Conservation (phyloP, 2,797 vertebrate species). For the Squalus acanthias region DNA sequence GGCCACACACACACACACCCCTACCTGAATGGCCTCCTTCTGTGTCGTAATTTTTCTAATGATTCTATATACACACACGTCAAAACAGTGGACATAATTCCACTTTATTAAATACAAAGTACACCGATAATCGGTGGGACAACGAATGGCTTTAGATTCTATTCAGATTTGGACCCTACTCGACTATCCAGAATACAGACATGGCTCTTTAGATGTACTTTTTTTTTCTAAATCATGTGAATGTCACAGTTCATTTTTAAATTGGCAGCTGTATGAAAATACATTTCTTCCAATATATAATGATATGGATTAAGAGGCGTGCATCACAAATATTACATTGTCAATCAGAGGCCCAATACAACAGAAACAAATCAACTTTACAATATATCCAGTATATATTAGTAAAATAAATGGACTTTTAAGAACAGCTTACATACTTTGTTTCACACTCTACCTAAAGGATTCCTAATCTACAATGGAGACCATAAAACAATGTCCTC, state of each 20-base stretch:
- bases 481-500: neutral
- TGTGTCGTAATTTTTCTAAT: too few species aligned
- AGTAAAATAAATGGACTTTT: constrained; percentile 8
- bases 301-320: neutral
- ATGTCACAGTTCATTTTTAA: constrained; percentile 1
- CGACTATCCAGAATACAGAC: neutral
- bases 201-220: neutral
- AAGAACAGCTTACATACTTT: neutral
- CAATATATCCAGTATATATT: neutral
- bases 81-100: neutral
- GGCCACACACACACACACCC: too few species aligned
- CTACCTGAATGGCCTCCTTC: too few species aligned
- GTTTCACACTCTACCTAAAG: neutral
- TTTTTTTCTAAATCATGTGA: neutral
- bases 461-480: neutral
- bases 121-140: neutral
- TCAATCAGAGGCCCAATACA: neutral
- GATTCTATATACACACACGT: too few species aligned
- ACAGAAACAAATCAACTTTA: neutral
- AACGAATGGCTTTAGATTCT: neutral
- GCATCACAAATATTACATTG: neutral
- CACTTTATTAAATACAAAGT: constrained; percentile 31
- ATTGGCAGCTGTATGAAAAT: constrained; percentile 20
- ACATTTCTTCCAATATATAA: neutral
- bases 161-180: neutral